phyloP scores from a whole-genome alignment of 2,113 vertebrate genomes.

The Eudyptes chrysolophus region DNA sequence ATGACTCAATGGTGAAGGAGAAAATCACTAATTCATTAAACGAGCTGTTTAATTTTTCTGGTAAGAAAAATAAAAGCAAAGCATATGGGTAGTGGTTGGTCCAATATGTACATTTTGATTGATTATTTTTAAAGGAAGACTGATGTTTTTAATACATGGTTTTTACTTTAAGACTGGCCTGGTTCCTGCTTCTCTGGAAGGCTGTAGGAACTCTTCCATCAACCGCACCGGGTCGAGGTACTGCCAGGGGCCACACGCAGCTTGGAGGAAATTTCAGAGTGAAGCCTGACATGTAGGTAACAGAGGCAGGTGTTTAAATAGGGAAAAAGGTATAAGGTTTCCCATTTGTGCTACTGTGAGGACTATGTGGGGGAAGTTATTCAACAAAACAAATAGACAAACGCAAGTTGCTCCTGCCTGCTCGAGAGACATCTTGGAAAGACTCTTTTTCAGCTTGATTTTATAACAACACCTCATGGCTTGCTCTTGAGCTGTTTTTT shows the following conservation, averaged over 20 bases:
- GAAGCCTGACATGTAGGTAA: background rate
- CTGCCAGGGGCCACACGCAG: background rate
- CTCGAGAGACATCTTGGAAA: background rate
- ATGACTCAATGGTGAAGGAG: conserved; percentile 49
- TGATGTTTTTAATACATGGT: conserved; percentile 5
- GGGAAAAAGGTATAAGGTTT: background rate
- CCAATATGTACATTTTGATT: background rate
- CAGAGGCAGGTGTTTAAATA: background rate
- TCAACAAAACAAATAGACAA: background rate
- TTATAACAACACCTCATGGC: background rate
- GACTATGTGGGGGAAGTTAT: background rate
- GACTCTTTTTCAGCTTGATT: background rate
- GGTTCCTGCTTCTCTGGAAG: background rate
- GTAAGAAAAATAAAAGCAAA: conserved; percentile 31
- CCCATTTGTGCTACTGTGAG: background rate
- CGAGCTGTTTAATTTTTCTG: conserved; percentile 32
- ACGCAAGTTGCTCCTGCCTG: background rate
- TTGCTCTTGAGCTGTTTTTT: background rate
- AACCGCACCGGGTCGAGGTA: background rate
- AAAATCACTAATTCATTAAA: conserved; percentile 62
- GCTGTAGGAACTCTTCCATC: background rate
- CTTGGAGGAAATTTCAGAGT: background rate
- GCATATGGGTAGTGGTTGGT: background rate
- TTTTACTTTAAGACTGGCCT: conserved; percentile 14
- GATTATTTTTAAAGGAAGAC: conserved; percentile 21